phyloP scores from a whole-genome alignment of 2,113 vertebrate genomes.

The Etia nguti region DNA sequence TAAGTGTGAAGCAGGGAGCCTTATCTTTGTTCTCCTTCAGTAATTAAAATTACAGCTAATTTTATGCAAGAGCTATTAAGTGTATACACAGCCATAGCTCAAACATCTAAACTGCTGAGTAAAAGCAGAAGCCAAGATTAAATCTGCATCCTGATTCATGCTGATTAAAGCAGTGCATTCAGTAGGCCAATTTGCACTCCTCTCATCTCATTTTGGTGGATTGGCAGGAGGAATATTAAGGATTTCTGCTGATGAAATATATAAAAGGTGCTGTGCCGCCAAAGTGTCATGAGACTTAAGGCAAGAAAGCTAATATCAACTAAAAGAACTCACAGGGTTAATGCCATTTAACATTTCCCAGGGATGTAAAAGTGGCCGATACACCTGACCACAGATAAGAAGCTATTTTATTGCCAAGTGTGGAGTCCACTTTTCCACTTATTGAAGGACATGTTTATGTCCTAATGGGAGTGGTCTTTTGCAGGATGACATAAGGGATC shows the following conservation, averaged over 20 bases:
- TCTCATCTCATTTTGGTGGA: conserved; percentile 40
- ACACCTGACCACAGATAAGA: background rate
- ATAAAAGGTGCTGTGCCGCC: background rate
- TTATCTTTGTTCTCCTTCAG: background rate
- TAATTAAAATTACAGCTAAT: background rate
- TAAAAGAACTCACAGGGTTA: background rate
- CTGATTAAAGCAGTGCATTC: conserved; percentile 51
- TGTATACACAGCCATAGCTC: background rate
- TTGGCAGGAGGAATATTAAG: conserved; percentile 17
- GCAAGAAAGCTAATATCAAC: background rate
- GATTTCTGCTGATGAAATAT: conserved; percentile 13
- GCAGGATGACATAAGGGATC: background rate
- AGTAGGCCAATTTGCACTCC: conserved; percentile 35
- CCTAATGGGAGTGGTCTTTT: background rate
- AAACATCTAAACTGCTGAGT: conserved; percentile 5
- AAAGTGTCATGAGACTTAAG: background rate
- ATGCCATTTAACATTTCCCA: background rate
- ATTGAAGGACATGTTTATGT: background rate
- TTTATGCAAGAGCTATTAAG: background rate
- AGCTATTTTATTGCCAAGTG: background rate
- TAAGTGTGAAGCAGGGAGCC: background rate
- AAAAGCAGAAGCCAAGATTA: conserved; percentile 33
- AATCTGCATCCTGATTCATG: conserved; percentile 49
- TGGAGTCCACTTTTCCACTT: background rate
- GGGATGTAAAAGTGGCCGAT: background rate